Evolutionary conservation across 1,140 invertebrate species (phyloP), one percentile per base, ranked within the genome.

Genomic region (Euura saliciscinereae): DNA sequence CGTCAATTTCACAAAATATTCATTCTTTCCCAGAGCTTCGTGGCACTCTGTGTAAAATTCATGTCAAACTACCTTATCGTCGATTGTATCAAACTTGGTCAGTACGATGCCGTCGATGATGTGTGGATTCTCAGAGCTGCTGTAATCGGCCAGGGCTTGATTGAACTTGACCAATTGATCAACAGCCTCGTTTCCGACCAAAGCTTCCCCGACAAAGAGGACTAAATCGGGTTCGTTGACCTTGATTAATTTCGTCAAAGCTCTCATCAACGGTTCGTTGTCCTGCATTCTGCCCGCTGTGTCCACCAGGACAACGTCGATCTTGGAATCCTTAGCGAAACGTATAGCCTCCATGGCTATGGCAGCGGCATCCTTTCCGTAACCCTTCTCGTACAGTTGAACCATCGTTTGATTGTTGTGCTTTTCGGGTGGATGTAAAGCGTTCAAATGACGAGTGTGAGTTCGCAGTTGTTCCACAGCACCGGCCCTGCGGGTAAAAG

Each of bases 281-380:
- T 99, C 98, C 87, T 99, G 99, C 98, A 99, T 99, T 75, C 99
- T 91, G 6, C 99, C 99, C 44, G 99, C 98, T 2, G 98, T 99
- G 86, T 99, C 99, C 10, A 99, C 92, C 4, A 99, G 87, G 13
- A 99, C 98, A 11, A 99, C 91, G 89, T 99, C 97, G 67, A 97
- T 92, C 65, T 90, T 89, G 2, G 90, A 91, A 76, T 98, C 96
- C 67, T 91, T 91, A 0, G 95, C 95, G 86, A 91, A 96, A 76
- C 94, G 92, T 77, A 99, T 98, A 0, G 98, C 98, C 86, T 99
- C 97, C 92, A 96, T 95, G 1, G 99, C 98, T 77, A 99, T 98
- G 6, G 96, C 97, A 11, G 99, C 98, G 8, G 98, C 96, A 89
- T 99, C 98, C 85, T 99, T 99, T 83, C 97, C 98, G 82, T 99